A percentile compares a stretch with the other conserved stretches of the same genome.
These are phyloP conservation scores for Stenodema calcarata DNA, from an alignment of 2,888 invertebrate species.

Conservation along the genomic window DNA sequence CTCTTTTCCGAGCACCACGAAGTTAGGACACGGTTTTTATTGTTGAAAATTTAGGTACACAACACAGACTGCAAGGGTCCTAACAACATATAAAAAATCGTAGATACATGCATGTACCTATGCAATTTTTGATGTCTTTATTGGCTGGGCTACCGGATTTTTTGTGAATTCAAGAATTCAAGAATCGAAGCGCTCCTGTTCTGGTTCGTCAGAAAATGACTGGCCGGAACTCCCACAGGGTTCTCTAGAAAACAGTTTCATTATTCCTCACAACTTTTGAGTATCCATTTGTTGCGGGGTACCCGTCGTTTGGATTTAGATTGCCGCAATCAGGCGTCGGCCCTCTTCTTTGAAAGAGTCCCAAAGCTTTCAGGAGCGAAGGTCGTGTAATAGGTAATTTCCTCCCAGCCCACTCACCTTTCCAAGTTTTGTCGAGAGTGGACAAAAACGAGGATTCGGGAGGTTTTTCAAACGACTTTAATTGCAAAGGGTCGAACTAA, in stretches of 20 bases:
- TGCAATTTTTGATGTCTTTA: no score
- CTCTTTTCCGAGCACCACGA: no score
- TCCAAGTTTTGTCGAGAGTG: neutral
- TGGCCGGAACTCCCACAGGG: neutral
- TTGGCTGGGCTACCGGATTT: no score
- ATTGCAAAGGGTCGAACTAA: neutral
- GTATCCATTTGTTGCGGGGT: neutral
- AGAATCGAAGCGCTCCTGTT: no score
- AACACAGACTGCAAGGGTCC: no score
- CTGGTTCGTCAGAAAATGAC: neutral
- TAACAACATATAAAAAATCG: no score
- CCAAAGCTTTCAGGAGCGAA: slow-evolving; percentile 18
- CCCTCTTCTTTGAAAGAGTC: neutral
- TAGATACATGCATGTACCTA: no score
- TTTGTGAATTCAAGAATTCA: no score
- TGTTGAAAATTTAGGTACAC: no score
- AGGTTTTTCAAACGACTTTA: neutral
- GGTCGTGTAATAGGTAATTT: slow-evolving; percentile 38
- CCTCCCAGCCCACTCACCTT: slow-evolving; percentile 1
- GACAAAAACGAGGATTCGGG: neutral
- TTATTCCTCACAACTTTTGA: neutral
- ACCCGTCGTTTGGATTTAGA: slow-evolving; percentile 13
- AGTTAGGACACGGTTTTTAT: no score
- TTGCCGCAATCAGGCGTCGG: slow-evolving; percentile 22
- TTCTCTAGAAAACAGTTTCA: slow-evolving; percentile 10